Conservation (phyloP, 2,113 vertebrate genomes). For the Tragelaphus imberbis region DNA sequence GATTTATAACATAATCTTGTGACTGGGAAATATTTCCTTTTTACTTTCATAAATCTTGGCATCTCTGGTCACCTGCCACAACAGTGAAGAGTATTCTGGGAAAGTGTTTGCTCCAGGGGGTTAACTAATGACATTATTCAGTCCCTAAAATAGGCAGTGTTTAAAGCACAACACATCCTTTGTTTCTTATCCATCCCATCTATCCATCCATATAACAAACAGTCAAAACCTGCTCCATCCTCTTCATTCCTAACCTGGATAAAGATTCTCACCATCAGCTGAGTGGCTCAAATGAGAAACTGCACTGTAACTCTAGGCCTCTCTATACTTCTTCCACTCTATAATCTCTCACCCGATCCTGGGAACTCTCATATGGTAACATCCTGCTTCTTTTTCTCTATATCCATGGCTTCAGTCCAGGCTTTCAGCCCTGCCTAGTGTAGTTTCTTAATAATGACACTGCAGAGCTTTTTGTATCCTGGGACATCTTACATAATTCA, state of each 20-base stretch:
- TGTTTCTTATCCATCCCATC: background rate
- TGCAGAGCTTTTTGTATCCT: background rate
- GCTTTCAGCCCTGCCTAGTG: background rate
- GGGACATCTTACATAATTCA: conserved; percentile 16
- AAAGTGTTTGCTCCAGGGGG: background rate
- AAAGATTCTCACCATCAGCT: background rate
- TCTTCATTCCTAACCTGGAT: background rate
- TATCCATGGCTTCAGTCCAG: background rate
- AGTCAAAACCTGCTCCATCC: background rate
- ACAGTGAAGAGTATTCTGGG: background rate
- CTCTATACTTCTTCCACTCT: background rate
- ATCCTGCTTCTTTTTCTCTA: background rate
- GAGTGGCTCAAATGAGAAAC: background rate
- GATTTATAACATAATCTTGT: background rate
- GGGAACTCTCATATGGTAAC: background rate
- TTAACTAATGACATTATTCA: background rate
- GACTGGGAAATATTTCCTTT: background rate
- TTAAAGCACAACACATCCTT: background rate
- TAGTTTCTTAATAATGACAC: conserved; percentile 6
- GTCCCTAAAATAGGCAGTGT: background rate
- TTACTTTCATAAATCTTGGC: background rate
- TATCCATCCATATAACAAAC: background rate
- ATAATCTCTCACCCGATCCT: background rate
- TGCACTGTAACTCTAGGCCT: background rate
- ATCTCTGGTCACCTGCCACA: background rate